These are phyloP conservation scores for Drosophila pachea DNA, from an alignment of 1,140 invertebrate genomes.

Conservation along the genomic window DNA sequence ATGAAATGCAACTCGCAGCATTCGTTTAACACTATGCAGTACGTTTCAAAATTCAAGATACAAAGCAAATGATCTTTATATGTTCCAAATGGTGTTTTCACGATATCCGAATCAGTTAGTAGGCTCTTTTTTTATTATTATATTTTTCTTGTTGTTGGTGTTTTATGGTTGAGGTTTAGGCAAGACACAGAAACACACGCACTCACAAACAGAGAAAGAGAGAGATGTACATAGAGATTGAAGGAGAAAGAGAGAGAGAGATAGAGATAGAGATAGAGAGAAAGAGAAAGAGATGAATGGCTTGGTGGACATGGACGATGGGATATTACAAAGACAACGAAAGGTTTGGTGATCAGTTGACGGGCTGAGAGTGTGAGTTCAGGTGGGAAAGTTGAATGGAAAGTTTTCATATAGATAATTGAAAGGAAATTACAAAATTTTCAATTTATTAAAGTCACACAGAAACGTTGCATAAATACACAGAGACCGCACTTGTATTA, in stretches of 20 bases:
- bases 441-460: constrained; percentile 59
- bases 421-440: constrained; percentile 23
- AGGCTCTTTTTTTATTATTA: constrained; percentile 51
- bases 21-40: constrained; percentile 52
- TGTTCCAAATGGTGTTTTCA: constrained; percentile 55
- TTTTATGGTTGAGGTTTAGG: constrained; percentile 24
- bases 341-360: constrained; percentile 22
- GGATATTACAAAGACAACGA: constrained; percentile 40
- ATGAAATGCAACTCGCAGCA: constrained; percentile 20
- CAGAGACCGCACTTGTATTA: constrained; percentile 47
- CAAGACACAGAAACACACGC: constrained; percentile 43
- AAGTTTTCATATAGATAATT: constrained; percentile 29
- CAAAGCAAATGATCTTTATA: constrained; percentile 63
- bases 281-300: constrained; percentile 46
- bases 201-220: constrained; percentile 19
- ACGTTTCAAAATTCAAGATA: constrained; percentile 58
- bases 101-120: constrained; percentile 55
- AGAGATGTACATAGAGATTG: constrained; percentile 26
- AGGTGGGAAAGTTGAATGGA: constrained; percentile 43
- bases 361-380: constrained; percentile 31
- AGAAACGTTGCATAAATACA: constrained; percentile 77
- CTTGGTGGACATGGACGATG: constrained; percentile 53
- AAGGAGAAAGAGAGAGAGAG: constrained; percentile 27
- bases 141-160: constrained; percentile 18
- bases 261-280: constrained; percentile 29